Evolutionary conservation across 2,113 vertebrate genomes (phyloP).

Genomic region (Scolopax mira): DNA sequence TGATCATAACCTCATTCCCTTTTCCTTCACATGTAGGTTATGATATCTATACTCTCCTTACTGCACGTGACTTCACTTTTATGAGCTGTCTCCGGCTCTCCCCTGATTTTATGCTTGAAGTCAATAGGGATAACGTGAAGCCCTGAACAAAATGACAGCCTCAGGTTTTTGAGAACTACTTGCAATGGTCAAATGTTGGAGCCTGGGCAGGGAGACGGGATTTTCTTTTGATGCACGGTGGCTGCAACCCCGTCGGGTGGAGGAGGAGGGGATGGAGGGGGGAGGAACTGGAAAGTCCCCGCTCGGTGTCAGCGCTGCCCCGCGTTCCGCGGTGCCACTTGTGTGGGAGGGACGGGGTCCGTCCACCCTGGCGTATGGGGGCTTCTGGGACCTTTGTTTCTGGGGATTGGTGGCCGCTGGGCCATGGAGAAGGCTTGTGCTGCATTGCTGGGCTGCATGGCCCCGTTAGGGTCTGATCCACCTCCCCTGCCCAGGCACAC

Average conservation of each 20-base stretch:
- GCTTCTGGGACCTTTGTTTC: background rate
- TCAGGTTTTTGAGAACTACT: background rate
- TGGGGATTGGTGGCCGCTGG: background rate
- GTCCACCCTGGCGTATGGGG: fast-evolving
- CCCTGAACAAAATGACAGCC: background rate
- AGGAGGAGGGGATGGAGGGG: no score
- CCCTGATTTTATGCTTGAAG: constrained; percentile 26
- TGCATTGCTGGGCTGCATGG: background rate
- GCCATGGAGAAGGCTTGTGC: background rate
- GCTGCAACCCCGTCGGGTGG: background rate
- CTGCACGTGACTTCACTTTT: background rate
- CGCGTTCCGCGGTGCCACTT: fast-evolving
- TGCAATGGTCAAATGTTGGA: background rate
- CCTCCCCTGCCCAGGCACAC: background rate
- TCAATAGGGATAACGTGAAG: background rate
- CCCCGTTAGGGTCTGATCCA: background rate
- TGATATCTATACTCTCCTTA: constrained; percentile 47
- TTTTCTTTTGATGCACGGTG: no score
- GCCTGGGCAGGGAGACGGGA: background rate
- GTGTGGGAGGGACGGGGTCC: background rate
- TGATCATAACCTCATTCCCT: constrained; percentile 20
- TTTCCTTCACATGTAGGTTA: background rate
- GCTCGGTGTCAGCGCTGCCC: background rate
- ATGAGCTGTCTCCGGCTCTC: background rate
- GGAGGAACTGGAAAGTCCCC: background rate